phyloP scores from a whole-genome alignment of 35 echinoderm and acorn worm genomes.

The Antedon bifida region DNA sequence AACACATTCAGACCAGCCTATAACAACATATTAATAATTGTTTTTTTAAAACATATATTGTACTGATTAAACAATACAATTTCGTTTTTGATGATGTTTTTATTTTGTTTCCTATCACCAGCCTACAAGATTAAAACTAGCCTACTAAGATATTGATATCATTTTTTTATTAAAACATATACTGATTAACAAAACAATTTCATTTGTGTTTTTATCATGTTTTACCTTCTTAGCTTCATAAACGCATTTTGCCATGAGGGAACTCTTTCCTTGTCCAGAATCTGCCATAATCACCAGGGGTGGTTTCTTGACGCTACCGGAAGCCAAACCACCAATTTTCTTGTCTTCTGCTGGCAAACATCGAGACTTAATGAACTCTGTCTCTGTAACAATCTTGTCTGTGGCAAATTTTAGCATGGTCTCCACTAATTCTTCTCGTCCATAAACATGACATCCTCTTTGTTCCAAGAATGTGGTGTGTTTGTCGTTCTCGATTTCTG shows the following conservation, averaged over 20 bases:
- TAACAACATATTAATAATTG: neutral
- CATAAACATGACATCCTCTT: constrained; percentile 62
- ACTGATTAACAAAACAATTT: too few relatives aligned
- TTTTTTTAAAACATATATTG: too few relatives aligned
- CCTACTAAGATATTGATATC: too few relatives aligned
- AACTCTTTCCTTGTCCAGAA: constrained; percentile 67
- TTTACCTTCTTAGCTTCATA: constrained; percentile 65
- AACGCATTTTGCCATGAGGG: constrained; percentile 62
- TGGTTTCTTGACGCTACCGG: neutral
- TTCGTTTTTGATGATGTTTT: too few relatives aligned
- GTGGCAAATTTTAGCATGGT: neutral
- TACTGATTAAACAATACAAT: too few relatives aligned
- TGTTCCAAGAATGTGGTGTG: constrained; percentile 55
- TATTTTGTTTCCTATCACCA: constrained; percentile 33
- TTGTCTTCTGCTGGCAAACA: neutral
- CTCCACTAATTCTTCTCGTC: constrained; percentile 8
- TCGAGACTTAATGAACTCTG: neutral
- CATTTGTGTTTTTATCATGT: too few relatives aligned
- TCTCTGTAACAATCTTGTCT: neutral
- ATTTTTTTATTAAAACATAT: too few relatives aligned
- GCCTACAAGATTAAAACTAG: too few relatives aligned
- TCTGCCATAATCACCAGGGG: constrained; percentile 56
- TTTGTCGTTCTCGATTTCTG: neutral
- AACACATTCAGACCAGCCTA: constrained; percentile 75
- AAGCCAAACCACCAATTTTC: neutral